These are phyloP conservation scores for Bradypus variegatus DNA, from an alignment of 2,797 vertebrate genomes.

Conservation along the genomic window DNA sequence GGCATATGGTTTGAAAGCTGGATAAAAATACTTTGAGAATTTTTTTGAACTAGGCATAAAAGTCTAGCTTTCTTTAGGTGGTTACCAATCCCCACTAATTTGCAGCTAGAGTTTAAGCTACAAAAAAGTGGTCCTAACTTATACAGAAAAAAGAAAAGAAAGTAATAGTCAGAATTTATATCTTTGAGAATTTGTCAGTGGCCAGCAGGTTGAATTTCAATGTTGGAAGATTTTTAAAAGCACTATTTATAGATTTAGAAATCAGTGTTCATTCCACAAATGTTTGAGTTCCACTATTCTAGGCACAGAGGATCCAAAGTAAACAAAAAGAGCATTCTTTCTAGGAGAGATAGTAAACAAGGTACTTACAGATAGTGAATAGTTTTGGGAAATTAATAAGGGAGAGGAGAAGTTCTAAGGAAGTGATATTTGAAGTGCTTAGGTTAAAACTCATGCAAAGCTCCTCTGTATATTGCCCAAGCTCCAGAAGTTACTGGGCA, in stretches of 20 bases:
- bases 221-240: slow-evolving; percentile 7
- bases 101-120: neutral
- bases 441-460: slow-evolving; percentile 25
- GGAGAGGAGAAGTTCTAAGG: neutral
- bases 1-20: neutral
- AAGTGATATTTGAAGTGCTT: neutral
- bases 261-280: slow-evolving; percentile 8
- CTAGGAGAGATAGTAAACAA: neutral
- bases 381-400: neutral
- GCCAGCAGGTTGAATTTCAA: neutral
- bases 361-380: slow-evolving; percentile 11
- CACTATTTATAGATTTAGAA: neutral
- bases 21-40: neutral
- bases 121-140: neutral
- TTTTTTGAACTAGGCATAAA: slow-evolving; percentile 4
- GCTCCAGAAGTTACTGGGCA: slow-evolving; percentile 10
- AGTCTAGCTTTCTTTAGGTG: neutral
- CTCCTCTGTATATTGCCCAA: neutral
- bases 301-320: neutral
- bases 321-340: slow-evolving; percentile 3
- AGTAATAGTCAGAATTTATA: neutral
- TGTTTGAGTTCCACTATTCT: neutral
- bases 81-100: slow-evolving; percentile 5
- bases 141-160: neutral
- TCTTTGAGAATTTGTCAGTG: slow-evolving; percentile 13